Base-by-base conservation (phyloP, 2,797 vertebrate species). In the Gymnoscopelus braueri region DNA sequence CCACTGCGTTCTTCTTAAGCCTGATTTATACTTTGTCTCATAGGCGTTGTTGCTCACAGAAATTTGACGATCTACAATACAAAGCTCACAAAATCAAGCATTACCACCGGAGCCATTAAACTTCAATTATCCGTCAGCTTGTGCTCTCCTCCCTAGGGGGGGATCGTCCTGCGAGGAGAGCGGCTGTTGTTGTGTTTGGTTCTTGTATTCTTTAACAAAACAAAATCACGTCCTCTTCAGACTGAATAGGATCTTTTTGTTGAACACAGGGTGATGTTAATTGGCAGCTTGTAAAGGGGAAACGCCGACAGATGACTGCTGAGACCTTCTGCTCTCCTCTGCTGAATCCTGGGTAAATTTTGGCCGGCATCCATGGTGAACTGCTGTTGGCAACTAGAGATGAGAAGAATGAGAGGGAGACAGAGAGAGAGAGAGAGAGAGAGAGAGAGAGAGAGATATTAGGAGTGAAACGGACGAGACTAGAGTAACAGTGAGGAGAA, bases 191-290 rank as follows among this genome's bases (percentile, higher is more conserved):
- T 13, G 2, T 51, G 12, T 13, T 51, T 51, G 14, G n/a, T n/a
- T 9, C 19, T 58, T n/a, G 71, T 74, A 63, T 66, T 77, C 76
- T 84, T 80, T 59, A 81, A 80, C 85, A 80, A 87, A 87, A 80
- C 4, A 65, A 87, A 85, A 86, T 83, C 80, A 62, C 66, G 78
- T 78, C 71, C 70, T 79, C 69, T 81, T 89, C 81, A 78, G 69
- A 87, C 72, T 75, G 78, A 74, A 79, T 73, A 86, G 79, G 75
- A 77, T 84, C 82, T 80, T 81, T 83, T 89, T 85, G 81, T 84
- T 84, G 79, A 77, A 89, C 79, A 77, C 77, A 1, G 69, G 69
- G 83, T 84, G 87, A 82, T 87, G 82, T 83, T 89, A 88, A 91
- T 90, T 82, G 82, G 77, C 50, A 77, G 69, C 74, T 86, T 87